Conservation (phyloP, 2,113 vertebrate genomes). For the human (Homo sapiens) region GRCh38 chr21:26236001-26236500, state of each 20-base stretch:
- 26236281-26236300: not conserved
- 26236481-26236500: not conserved
- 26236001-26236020: not conserved
- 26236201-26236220: not conserved
- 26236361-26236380: not conserved
- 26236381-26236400: not conserved
- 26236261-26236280: not conserved
- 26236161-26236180: not conserved
- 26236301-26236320: not conserved
- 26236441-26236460: not conserved
- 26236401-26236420: not conserved
- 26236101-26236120: not conserved
- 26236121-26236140: not conserved
- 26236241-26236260: not conserved
- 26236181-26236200: not conserved
- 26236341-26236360: rapidly evolving
- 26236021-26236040: not conserved
- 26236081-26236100: not conserved
- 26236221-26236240: not conserved
- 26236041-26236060: not conserved
- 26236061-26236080: not conserved
- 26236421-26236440: not conserved
- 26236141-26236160: not conserved
- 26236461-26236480: not conserved
- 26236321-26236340: not conserved